Conservation (phyloP, 2,888 invertebrate genomes). For the Terebella lapidaria region DNA sequence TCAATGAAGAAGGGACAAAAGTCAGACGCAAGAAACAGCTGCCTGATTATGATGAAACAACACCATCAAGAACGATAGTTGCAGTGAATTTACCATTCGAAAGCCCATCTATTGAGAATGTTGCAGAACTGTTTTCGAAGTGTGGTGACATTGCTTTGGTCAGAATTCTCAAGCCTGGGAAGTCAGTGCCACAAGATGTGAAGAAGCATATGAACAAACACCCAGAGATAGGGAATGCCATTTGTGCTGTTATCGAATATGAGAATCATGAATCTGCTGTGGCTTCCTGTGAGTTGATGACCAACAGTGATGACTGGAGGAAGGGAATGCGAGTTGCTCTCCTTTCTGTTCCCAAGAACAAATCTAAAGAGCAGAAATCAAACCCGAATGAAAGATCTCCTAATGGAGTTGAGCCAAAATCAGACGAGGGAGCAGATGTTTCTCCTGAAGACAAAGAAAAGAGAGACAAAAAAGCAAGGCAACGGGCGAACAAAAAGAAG, state of each 20-base stretch:
- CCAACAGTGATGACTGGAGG: conserved; percentile 46
- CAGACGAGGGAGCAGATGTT: conserved; percentile 1
- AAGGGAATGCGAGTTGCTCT: conserved; percentile 49
- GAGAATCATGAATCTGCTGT: conserved; percentile 80
- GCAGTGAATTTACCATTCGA: conserved; percentile 80
- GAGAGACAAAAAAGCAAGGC: conserved; percentile 12
- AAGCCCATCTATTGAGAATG: conserved; percentile 79
- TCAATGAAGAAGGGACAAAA: conserved; percentile 87
- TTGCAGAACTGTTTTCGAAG: conserved; percentile 78
- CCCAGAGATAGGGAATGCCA: conserved; percentile 75
- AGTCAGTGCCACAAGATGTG: conserved; percentile 84
- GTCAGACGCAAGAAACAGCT: conserved; percentile 77
- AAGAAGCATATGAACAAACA: conserved; percentile 85
- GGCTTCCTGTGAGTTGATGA: conserved; percentile 64
- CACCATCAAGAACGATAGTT: conserved; percentile 84
- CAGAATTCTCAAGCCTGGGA: conserved; percentile 80
- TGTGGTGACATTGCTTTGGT: conserved; percentile 88
- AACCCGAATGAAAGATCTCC: conserved; percentile 26
- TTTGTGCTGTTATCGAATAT: conserved; percentile 86
- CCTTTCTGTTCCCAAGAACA: conserved; percentile 31
- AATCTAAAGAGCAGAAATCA: conserved; percentile 35
- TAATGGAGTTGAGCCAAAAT: background rate
- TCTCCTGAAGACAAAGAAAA: conserved; percentile 13
- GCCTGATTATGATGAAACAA: conserved; percentile 86
- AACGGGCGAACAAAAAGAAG: conserved; percentile 14